Conservation (phyloP, 2,888 invertebrate genomes). For the Stenodema calcarata region DNA sequence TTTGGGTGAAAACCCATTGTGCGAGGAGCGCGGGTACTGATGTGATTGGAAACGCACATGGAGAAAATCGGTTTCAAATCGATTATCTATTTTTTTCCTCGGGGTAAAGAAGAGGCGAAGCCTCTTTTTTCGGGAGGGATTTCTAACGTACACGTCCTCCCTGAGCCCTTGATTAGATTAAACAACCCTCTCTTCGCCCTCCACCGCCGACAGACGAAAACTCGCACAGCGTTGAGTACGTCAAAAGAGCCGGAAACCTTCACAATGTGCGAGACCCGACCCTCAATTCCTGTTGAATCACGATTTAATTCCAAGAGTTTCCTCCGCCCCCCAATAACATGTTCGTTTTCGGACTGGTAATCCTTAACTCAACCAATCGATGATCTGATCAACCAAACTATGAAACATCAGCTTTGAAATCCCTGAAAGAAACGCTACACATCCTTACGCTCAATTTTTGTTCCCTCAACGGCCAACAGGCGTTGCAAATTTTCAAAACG, state of each 20-base stretch:
- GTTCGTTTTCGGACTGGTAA: too few relatives aligned
- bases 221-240: not conserved
- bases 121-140: not conserved
- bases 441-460: too few relatives aligned
- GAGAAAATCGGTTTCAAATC: conserved; percentile 1
- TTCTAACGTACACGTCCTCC: not conserved
- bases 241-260: not conserved
- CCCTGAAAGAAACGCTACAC: too few relatives aligned
- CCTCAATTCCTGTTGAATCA: not conserved
- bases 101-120: not conserved
- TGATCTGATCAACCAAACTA: too few relatives aligned
- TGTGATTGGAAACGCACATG: not conserved
- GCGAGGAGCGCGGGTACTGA: not conserved
- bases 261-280: not conserved
- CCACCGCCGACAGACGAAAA: too few relatives aligned
- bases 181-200: not conserved
- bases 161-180: conserved; percentile 3
- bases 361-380: too few relatives aligned
- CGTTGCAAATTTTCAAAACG: too few relatives aligned
- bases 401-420: too few relatives aligned
- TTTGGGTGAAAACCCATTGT: not conserved
- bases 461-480: too few relatives aligned
- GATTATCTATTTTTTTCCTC: not conserved
- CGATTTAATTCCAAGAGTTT: not conserved
- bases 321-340: not conserved